Percentiles rank a stretch among this genome's conserved stretches.
phyloP scores from a whole-genome alignment of 2,888 invertebrate genomes.

The Hymenopus coronatus region DNA sequence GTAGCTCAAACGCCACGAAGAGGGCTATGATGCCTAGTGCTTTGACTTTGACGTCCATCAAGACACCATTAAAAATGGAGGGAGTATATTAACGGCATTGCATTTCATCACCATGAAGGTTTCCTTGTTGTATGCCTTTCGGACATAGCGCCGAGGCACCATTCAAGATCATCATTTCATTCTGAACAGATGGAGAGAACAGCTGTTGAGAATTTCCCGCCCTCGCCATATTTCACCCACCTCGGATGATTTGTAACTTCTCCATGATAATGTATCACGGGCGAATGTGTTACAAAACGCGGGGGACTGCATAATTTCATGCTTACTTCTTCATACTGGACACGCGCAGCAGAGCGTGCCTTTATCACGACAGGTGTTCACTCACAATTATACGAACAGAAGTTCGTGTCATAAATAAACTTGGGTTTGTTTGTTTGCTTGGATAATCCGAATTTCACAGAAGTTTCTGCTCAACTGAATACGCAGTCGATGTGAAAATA shows the following conservation, averaged over 20 bases:
- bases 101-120: background rate
- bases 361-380: too few species aligned
- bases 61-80: background rate
- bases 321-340: background rate
- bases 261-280: background rate
- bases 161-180: background rate
- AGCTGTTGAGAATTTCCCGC: background rate
- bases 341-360: background rate
- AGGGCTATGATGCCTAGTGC: too few species aligned
- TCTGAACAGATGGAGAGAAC: background rate
- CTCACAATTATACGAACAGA: background rate
- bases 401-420: background rate
- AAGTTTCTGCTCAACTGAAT: too few species aligned
- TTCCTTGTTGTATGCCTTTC: background rate
- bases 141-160: background rate
- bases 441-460: too few species aligned
- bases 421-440: too few species aligned
- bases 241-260: background rate
- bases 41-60: background rate
- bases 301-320: background rate
- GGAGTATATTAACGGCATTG: background rate
- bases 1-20: too few species aligned
- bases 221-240: background rate
- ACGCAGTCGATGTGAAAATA: too few species aligned
- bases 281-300: background rate